Base-by-base conservation (phyloP, 2,888 invertebrate species). In the Leptinotarsa tumamoca region DNA sequence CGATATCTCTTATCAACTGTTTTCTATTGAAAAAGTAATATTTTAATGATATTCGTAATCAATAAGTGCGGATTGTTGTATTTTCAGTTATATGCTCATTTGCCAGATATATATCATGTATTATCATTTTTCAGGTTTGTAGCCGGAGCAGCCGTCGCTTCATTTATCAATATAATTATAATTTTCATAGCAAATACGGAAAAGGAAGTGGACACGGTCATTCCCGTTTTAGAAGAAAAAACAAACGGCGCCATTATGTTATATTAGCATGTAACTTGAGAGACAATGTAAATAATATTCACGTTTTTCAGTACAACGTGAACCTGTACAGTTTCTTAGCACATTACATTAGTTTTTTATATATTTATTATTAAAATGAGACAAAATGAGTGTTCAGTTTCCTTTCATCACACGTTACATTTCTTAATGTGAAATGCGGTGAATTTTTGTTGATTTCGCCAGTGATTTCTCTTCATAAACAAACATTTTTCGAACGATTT, bases 241-340 rank as follows among this genome's bases (percentile, higher is more conserved):
- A 92, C 93, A 77, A 94, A 94, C 81, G 95, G 95, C 76, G 95
- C 95, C 84, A 96, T 96, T 85, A 95, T 96, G 94, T 89, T 95
- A 80, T 95, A 95, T 86, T 95, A 68, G 51, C 23, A 43, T 69
- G 61, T 21, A 17, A 27, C 14, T 67, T 21, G 17, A n/a, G 58
- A 18, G n/a, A 33, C 54, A 27, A 17, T 63, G 63, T 63, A 63
- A 63, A 69, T 43, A 43, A 43, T 54, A 69, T 17, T 49, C 51
- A n/a, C 54, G 17, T 56, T 56, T 54, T 68, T 51, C 17, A 54
- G 1, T 58, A 23, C 43, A n/a, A 69, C n/a, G 54, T 27, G 14
- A 54, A 58, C 15, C 17, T 69, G 54, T 69, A 54, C 43, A 54
- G 27, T 27, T 69, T 56, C 43, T 33, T 52, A 68, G 23, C n/a